Conservation (phyloP, 2,888 invertebrate species). For the Standfussiana lucernea region DNA sequence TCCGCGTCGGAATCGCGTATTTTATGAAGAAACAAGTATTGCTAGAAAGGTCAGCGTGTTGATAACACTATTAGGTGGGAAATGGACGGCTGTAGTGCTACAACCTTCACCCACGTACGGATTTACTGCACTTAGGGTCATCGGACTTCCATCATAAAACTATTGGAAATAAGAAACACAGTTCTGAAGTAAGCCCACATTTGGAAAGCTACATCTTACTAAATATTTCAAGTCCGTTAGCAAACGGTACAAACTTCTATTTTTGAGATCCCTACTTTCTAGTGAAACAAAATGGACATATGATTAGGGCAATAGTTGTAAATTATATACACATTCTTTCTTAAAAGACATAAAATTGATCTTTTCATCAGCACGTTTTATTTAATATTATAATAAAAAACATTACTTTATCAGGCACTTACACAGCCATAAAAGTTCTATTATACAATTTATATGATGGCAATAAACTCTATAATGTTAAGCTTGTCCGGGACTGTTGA, state of each 20-base stretch:
- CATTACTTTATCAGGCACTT: neutral
- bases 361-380: neutral
- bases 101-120: constrained; percentile 58
- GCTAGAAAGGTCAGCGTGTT: constrained; percentile 59
- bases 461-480: neutral
- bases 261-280: neutral
- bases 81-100: constrained; percentile 45
- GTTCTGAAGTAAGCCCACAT: neutral
- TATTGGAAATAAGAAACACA: neutral
- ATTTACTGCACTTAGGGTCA: constrained; percentile 41
- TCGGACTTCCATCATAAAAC: constrained; percentile 9
- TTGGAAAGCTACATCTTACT: neutral
- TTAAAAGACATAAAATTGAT: neutral
- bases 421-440: neutral
- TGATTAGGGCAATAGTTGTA: neutral
- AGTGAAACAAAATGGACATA: neutral
- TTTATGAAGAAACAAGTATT: constrained; percentile 36
- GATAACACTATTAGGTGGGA: constrained; percentile 62
- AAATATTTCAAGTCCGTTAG: neutral
- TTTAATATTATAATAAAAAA: no score
- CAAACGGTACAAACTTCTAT: neutral
- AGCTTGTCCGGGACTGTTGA: constrained; percentile 34
- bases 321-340: neutral
- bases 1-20: constrained; percentile 19
- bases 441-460: neutral